Conservation (phyloP, 2,888 invertebrate genomes). For the Caenorhabditis japonica region DNA sequence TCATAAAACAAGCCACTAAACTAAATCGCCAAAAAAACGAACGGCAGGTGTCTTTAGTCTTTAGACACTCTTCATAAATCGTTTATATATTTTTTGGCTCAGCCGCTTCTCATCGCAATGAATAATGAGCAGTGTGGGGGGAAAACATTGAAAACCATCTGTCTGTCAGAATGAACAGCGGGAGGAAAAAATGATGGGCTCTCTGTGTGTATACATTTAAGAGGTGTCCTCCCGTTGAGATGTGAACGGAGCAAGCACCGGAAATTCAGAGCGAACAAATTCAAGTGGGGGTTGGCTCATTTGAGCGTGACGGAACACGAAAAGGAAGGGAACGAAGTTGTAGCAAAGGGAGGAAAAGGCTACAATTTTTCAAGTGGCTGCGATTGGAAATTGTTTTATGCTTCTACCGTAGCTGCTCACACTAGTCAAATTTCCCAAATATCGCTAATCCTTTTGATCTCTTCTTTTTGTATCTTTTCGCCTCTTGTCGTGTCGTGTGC, state of each 20-base stretch:
- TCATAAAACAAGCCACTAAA: slow-evolving; percentile 30
- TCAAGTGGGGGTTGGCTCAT: slow-evolving; percentile 34
- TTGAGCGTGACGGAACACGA: slow-evolving; percentile 17
- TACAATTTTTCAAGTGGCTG: slow-evolving; percentile 26
- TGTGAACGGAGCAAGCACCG: slow-evolving; percentile 17
- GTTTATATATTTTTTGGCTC: background rate
- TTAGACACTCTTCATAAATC: too few species aligned
- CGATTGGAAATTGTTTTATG: background rate
- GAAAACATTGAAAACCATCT: slow-evolving; percentile 43
- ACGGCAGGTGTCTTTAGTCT: slow-evolving; percentile 44
- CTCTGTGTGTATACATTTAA: slow-evolving; percentile 14
- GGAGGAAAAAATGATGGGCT: slow-evolving; percentile 18
- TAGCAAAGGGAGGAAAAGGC: too few species aligned
- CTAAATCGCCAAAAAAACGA: slow-evolving; percentile 10
- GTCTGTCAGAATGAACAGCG: slow-evolving; percentile 20
- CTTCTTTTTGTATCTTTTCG: slow-evolving; percentile 2
- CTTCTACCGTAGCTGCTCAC: background rate
- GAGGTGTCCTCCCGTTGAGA: background rate
- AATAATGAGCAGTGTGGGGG: slow-evolving; percentile 45
- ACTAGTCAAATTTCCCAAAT: too few species aligned
- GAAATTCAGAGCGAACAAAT: slow-evolving; percentile 35
- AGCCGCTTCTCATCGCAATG: slow-evolving; percentile 6
- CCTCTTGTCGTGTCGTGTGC: background rate
- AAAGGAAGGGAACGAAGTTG: too few species aligned
- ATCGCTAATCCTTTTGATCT: background rate